Evolutionary conservation across 2,113 vertebrate species (phyloP).

Genomic region (Amblyopsis rosae): DNA sequence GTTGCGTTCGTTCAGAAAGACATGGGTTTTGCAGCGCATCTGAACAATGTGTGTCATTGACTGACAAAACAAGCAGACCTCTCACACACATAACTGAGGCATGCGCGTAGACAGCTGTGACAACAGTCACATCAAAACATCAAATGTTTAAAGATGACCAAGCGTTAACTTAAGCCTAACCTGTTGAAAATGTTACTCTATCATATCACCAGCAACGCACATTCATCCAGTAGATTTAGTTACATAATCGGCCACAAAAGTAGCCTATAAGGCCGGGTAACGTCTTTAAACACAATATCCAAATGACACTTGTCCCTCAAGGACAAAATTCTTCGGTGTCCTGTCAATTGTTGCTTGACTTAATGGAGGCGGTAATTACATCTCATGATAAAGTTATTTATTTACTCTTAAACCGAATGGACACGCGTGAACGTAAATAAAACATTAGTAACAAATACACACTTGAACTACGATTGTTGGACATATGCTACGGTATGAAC

Average conservation of each 20-base stretch:
- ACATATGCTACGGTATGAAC: background rate
- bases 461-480: constrained; percentile 2
- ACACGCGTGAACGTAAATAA: too few species aligned
- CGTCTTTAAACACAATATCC: too few species aligned
- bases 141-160: constrained; percentile 51
- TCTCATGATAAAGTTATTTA: too few species aligned
- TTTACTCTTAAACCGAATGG: too few species aligned
- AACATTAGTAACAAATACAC: background rate
- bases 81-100: constrained; percentile 42
- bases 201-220: background rate
- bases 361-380: too few species aligned
- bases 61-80: constrained; percentile 62
- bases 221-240: background rate
- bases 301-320: too few species aligned
- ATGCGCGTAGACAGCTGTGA: constrained; percentile 69
- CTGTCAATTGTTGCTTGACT: too few species aligned
- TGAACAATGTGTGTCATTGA: constrained; percentile 54
- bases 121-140: constrained; percentile 66
- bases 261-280: too few species aligned
- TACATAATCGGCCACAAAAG: constrained; percentile 3
- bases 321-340: too few species aligned
- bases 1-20: constrained; percentile 8
- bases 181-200: constrained; percentile 29
- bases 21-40: constrained; percentile 43
- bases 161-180: constrained; percentile 33